These are phyloP conservation scores for Latrodectus geometricus DNA, from an alignment of 1,140 invertebrate genomes.

Conservation along the genomic window DNA sequence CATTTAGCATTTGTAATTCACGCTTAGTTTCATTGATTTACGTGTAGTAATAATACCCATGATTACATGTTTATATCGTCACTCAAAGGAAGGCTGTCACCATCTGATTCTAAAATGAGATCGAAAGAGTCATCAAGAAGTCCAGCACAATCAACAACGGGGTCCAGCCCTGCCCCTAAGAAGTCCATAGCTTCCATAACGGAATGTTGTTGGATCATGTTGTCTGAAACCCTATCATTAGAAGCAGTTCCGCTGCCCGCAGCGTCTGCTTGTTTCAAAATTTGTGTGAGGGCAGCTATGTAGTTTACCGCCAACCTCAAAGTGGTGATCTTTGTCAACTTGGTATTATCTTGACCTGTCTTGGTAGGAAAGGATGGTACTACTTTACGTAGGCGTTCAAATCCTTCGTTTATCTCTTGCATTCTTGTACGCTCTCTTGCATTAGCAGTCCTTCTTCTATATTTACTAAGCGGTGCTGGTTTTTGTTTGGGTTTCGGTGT, in stretches of 20 bases:
- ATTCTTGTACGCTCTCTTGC: constrained; percentile 86
- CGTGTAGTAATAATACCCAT: constrained; percentile 11
- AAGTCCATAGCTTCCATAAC: constrained; percentile 40
- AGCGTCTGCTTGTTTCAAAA: constrained; percentile 68
- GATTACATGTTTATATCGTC: constrained; percentile 56
- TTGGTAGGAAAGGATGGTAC: constrained; percentile 74
- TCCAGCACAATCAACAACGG: constrained; percentile 12
- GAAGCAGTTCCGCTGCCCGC: background rate
- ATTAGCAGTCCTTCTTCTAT: constrained; percentile 89
- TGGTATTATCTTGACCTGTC: constrained; percentile 72
- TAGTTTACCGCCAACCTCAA: constrained; percentile 88
- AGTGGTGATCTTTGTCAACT: constrained; percentile 89
- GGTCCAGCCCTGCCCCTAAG: constrained; percentile 36
- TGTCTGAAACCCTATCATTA: constrained; percentile 24
- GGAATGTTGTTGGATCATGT: constrained; percentile 10
- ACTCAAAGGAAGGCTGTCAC: constrained; percentile 61
- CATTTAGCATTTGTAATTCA: constrained; percentile 25
- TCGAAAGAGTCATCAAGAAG: constrained; percentile 52
- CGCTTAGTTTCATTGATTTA: constrained; percentile 18
- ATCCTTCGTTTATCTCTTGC: constrained; percentile 88
- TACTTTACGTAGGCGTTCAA: constrained; percentile 81
- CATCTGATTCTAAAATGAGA: constrained; percentile 62
- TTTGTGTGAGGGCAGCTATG: constrained; percentile 76
- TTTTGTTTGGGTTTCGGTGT: constrained; percentile 76
- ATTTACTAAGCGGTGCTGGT: constrained; percentile 87